Conservation (phyloP, 2,888 invertebrate genomes). For the Cremastinae sp. region DNA sequence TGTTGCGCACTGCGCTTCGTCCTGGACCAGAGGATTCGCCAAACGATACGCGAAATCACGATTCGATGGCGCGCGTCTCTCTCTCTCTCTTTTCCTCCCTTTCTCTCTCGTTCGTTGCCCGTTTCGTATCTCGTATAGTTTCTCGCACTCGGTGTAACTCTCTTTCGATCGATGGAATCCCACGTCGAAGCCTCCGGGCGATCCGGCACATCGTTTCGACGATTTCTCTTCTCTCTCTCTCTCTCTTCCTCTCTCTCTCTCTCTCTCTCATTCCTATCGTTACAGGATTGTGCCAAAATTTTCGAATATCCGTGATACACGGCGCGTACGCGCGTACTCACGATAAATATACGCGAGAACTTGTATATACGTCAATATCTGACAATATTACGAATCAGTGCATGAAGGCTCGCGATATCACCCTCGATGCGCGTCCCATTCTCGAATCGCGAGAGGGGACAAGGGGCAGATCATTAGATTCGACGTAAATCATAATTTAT, state of each 20-base stretch:
- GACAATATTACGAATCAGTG: constrained; percentile 26
- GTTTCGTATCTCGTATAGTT: constrained; percentile 9
- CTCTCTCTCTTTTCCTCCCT: constrained; percentile 5
- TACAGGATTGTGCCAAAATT: constrained; percentile 53
- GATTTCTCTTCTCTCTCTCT: constrained; percentile 24
- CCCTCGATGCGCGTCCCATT: constrained; percentile 40
- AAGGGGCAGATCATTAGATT: constrained; percentile 43
- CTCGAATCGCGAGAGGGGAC: constrained; percentile 10
- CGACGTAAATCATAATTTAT: constrained; percentile 52
- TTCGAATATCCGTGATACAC: constrained; percentile 27
- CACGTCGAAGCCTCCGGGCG: constrained; percentile 50
- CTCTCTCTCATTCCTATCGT: constrained; percentile 25
- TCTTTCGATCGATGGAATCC: constrained; percentile 58
- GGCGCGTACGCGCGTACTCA: constrained; percentile 1
- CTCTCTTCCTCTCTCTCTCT: constrained; percentile 18
- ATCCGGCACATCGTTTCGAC: constrained; percentile 54
- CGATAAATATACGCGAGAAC: neutral
- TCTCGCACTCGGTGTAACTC: constrained; percentile 35
- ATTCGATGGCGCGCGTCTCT: constrained; percentile 52
- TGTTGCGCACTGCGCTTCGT: constrained; percentile 64
- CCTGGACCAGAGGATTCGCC: constrained; percentile 73
- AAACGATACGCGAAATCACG: constrained; percentile 61
- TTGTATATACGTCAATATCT: constrained; percentile 20
- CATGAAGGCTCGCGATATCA: constrained; percentile 48
- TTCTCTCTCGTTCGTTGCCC: neutral